Percentiles rank a stretch among this genome's conserved stretches.
Evolutionary conservation across 2,888 invertebrate genomes (phyloP).

Genomic region (Monopis laevigella): DNA sequence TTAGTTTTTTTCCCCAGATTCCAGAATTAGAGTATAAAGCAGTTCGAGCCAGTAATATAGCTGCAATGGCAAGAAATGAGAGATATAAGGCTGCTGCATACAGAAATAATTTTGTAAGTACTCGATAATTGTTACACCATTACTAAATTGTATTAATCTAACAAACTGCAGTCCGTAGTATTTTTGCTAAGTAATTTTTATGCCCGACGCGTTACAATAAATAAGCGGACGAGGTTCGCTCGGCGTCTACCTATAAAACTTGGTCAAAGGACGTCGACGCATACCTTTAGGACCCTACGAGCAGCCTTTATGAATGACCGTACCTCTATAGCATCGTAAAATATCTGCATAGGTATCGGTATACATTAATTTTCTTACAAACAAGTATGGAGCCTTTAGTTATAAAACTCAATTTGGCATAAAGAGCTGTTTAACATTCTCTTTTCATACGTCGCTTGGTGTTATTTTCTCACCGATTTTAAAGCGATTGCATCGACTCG

Average conservation of each 20-base stretch:
- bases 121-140: slow-evolving; percentile 21
- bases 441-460: slow-evolving; percentile 22
- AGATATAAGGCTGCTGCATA: slow-evolving; percentile 33
- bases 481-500: slow-evolving; percentile 45
- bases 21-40: slow-evolving; percentile 29
- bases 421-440: slow-evolving; percentile 4
- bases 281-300: slow-evolving; percentile 9
- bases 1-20: slow-evolving; percentile 34
- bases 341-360: not conserved
- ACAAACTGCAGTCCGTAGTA: slow-evolving; percentile 33
- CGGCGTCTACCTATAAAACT: slow-evolving; percentile 45
- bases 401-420: not conserved
- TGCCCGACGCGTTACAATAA: slow-evolving; percentile 59
- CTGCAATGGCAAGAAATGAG: slow-evolving; percentile 38
- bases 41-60: slow-evolving; percentile 32
- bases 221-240: slow-evolving; percentile 59
- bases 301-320: slow-evolving; percentile 27
- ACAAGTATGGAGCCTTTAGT: no score
- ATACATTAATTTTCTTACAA: no score
- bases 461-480: slow-evolving; percentile 43
- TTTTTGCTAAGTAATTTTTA: slow-evolving; percentile 46
- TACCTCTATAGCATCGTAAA: not conserved
- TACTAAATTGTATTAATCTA: not conserved
- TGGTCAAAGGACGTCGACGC: slow-evolving; percentile 35
- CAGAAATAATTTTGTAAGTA: slow-evolving; percentile 53